Percentiles rank a stretch among this genome's conserved stretches.
Evolutionary conservation across 2,888 invertebrate species (phyloP).

Genomic region (Ypsolopha scabrella): DNA sequence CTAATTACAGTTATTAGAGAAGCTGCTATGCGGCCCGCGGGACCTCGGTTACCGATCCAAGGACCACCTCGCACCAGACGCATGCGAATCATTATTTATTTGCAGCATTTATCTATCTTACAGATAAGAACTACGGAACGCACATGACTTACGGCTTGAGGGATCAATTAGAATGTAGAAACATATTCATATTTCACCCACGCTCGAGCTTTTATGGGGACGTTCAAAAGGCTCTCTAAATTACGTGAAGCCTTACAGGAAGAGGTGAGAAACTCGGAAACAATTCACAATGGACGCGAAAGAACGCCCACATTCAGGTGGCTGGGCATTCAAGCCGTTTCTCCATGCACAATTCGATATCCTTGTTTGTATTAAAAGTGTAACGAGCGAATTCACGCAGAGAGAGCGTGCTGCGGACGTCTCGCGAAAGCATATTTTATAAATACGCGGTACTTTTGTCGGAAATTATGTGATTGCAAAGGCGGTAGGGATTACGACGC

Average conservation of each 20-base stretch:
- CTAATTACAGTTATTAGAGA: conserved; percentile 58
- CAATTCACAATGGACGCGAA: conserved; percentile 5
- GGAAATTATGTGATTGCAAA: conserved; percentile 9
- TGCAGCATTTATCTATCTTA: conserved; percentile 24
- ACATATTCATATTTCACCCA: conserved; percentile 12
- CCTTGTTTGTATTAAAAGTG: conserved; percentile 30
- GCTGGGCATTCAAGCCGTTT: conserved; percentile 8
- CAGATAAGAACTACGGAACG: conserved; percentile 20
- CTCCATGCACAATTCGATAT: conserved; percentile 21
- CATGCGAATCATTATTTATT: conserved; percentile 23
- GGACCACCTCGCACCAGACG: conserved; percentile 29
- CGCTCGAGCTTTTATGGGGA: conserved; percentile 9
- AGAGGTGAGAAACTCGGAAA: background rate
- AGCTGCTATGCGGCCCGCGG: conserved; percentile 32
- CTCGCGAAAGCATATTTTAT: conserved; percentile 1
- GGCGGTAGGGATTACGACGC: conserved; percentile 5
- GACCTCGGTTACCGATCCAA: conserved; percentile 36
- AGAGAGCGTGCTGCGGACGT: background rate
- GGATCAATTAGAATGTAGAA: conserved; percentile 24
- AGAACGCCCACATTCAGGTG: conserved; percentile 1
- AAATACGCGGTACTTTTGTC: conserved; percentile 1
- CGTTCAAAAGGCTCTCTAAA: conserved; percentile 11
- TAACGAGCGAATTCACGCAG: conserved; percentile 26
- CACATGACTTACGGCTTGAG: conserved; percentile 23
- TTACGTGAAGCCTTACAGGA: background rate